Evolutionary conservation across 2,113 vertebrate species (phyloP), one percentile per base, ranked within the genome.

Genomic region (Nothocercus nigrocapillus): DNA sequence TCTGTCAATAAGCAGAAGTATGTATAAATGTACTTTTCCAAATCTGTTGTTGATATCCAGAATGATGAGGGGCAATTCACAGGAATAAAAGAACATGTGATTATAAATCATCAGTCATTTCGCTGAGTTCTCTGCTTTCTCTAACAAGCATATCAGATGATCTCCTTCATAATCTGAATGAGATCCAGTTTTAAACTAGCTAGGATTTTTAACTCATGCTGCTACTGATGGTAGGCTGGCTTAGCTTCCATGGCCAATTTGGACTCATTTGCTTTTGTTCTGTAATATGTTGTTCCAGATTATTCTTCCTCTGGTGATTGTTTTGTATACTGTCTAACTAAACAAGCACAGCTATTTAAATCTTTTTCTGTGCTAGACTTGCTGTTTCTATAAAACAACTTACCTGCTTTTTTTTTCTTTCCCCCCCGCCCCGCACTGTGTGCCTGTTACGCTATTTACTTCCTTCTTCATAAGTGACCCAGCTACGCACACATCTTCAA

Each of bases 101-200:
- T 92, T 90, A 77, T 92, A 96, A 92, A 88, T 92, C 89, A 73
- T 77, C 59, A 62, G 13, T 40, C 72, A 45, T 88, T 92, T 69
- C 83, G 76, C n/a, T 30, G 59, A 88, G n/a, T 88, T 80, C 45
- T 86, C 49, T 74, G 68, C 40, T 92, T 77, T 90, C 45, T 81
- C 45, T 92, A 68, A 88, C 34, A 83, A 88, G 69, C 32, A 13
- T 74, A 86, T 94, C 76, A 88, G 70, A 53, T 70, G 44, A 76
- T 85, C 63, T 82, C 38, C 76, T 88, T 63, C 86, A 44, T 66
- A 62, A 86, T 62, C 13, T 56, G 62, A 63, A 34, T 77, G 75
- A 88, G 42, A 36, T 93, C 44, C 64, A 63, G 32, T 58, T 49
- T 74, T 64, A 81, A 90, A 62, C 28, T 42, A 77, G 44, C 83